Conservation (phyloP, 2,797 vertebrate genomes). For the Phrynocephalus forsythii region DNA sequence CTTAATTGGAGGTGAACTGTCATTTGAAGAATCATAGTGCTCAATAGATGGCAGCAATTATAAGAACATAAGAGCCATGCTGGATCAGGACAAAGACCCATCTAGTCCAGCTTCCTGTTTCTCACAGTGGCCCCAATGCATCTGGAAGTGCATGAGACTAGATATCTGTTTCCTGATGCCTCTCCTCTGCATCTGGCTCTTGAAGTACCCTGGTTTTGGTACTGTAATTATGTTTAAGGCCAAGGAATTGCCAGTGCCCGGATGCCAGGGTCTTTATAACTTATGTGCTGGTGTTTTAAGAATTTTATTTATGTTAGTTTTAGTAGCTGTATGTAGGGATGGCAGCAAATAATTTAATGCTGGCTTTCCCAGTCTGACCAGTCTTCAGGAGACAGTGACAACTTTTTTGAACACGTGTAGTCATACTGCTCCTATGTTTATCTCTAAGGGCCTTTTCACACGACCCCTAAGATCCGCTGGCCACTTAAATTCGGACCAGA, state of each 20-base stretch:
- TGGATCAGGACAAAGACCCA: too few relatives aligned
- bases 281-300: neutral
- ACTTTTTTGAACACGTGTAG: neutral
- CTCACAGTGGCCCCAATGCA: too few relatives aligned
- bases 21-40: conserved; percentile 4
- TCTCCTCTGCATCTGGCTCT: too few relatives aligned
- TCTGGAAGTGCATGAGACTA: too few relatives aligned
- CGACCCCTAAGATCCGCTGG: too few relatives aligned
- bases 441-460: too few relatives aligned
- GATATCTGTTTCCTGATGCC: too few relatives aligned
- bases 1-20: neutral
- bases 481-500: too few relatives aligned
- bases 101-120: too few relatives aligned
- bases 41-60: neutral
- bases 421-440: neutral
- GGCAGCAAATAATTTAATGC: neutral
- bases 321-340: neutral
- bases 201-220: too few relatives aligned
- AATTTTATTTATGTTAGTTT: neutral
- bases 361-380: neutral
- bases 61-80: too few relatives aligned
- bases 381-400: too few relatives aligned
- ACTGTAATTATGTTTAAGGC: neutral
- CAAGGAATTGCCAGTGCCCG: neutral
- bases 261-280: neutral